Conservation (phyloP, 2,888 invertebrate species). For the Cataglyphis cursor region DNA sequence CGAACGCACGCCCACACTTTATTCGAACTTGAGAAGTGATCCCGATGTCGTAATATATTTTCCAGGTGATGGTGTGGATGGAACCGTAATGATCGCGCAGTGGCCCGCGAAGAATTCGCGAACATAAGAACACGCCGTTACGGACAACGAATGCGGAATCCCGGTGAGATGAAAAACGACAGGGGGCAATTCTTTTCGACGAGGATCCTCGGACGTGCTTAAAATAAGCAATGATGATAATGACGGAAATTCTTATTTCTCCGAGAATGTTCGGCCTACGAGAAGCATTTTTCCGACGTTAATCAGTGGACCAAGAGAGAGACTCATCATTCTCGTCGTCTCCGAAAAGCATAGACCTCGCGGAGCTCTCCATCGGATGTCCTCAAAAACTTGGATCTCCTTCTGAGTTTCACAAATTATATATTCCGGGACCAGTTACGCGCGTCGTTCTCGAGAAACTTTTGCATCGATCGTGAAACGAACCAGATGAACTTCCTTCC, state of each 20-base stretch:
- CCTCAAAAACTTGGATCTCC: background rate
- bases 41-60: slow-evolving; percentile 58
- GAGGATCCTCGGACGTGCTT: slow-evolving; percentile 28
- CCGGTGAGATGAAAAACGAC: slow-evolving; percentile 28
- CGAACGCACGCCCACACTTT: background rate
- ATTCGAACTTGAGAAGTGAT: slow-evolving; percentile 42
- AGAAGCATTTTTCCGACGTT: background rate
- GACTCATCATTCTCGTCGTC: background rate
- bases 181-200: slow-evolving; percentile 9
- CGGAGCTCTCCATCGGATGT: background rate
- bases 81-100: background rate
- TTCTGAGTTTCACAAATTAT: slow-evolving; percentile 11
- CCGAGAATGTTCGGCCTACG: background rate
- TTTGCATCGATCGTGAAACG: slow-evolving; percentile 14
- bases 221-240: slow-evolving; percentile 2
- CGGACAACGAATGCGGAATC: slow-evolving; percentile 20
- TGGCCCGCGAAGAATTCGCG: slow-evolving; percentile 54
- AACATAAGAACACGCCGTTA: slow-evolving; percentile 53
- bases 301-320: background rate
- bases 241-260: slow-evolving; percentile 44
- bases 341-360: background rate
- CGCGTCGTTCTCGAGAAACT: slow-evolving; percentile 11
- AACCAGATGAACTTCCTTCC: slow-evolving; percentile 16
- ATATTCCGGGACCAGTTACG: slow-evolving; percentile 5
- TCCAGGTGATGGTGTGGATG: slow-evolving; percentile 54